Percentiles rank a stretch among this genome's conserved stretches.
Conservation (phyloP, 1,140 invertebrate genomes). For the Aphaenogaster floridana region DNA sequence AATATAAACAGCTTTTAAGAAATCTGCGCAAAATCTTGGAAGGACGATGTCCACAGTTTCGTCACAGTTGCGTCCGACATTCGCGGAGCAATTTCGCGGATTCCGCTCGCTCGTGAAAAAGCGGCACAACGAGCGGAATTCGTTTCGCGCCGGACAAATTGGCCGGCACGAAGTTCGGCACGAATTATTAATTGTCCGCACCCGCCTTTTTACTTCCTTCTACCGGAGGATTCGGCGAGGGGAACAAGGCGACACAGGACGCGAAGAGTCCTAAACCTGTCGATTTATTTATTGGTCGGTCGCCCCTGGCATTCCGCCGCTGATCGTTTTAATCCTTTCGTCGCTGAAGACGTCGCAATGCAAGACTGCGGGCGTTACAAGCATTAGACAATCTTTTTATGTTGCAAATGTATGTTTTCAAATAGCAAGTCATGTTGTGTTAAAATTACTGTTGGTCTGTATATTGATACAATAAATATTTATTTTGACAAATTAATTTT, state of each 20-base stretch:
- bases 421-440: neutral
- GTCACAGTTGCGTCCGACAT: conserved; percentile 20
- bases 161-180: conserved; percentile 73
- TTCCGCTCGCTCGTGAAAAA: conserved; percentile 71
- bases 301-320: conserved; percentile 23
- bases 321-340: conserved; percentile 7
- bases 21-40: neutral
- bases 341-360: neutral
- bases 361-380: neutral
- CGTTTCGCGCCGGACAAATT: conserved; percentile 83
- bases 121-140: conserved; percentile 58
- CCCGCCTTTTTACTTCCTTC: conserved; percentile 73
- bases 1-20: conserved; percentile 3
- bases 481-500: neutral
- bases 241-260: conserved; percentile 30
- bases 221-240: neutral
- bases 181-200: conserved; percentile 85
- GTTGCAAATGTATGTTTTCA: neutral
- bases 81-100: conserved; percentile 70
- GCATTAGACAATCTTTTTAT: neutral
- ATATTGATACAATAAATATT: neutral
- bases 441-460: neutral
- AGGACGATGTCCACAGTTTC: neutral
- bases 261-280: conserved; percentile 41
- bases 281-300: conserved; percentile 84